phyloP scores from a whole-genome alignment of 2,888 invertebrate genomes.

The Rhimphoctona megacephalus region DNA sequence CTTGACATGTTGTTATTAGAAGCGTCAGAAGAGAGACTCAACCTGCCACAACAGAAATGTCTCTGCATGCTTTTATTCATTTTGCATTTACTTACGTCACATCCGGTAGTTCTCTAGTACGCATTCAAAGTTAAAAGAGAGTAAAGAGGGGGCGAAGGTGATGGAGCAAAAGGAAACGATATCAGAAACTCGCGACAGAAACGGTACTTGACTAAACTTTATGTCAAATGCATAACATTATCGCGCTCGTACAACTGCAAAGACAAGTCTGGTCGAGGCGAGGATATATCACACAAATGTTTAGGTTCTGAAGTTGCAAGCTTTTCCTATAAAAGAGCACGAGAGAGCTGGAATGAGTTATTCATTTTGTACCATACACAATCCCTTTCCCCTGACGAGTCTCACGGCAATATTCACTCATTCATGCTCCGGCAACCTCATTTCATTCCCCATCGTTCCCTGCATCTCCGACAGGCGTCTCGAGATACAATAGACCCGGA shows the following conservation, averaged over 20 bases:
- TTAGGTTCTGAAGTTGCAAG: slow-evolving; percentile 62
- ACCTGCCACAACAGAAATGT: slow-evolving; percentile 21
- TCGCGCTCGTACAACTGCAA: slow-evolving; percentile 50
- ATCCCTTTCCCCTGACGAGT: slow-evolving; percentile 27
- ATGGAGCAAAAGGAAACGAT: slow-evolving; percentile 41
- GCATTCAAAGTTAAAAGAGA: slow-evolving; percentile 43
- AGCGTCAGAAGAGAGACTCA: slow-evolving; percentile 9
- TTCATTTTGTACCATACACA: slow-evolving; percentile 36
- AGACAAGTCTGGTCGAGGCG: slow-evolving; percentile 56
- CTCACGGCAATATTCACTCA: slow-evolving; percentile 55
- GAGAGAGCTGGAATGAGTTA: slow-evolving; percentile 34
- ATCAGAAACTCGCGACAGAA: slow-evolving; percentile 58
- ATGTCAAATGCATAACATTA: slow-evolving; percentile 72
- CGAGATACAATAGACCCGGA: slow-evolving; percentile 64
- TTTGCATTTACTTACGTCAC: slow-evolving; percentile 48
- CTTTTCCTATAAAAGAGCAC: slow-evolving; percentile 31
- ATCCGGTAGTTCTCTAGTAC: slow-evolving; percentile 31
- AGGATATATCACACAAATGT: slow-evolving; percentile 58
- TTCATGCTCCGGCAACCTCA: slow-evolving; percentile 52
- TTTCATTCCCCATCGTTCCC: slow-evolving; percentile 49
- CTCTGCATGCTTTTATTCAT: slow-evolving; percentile 36
- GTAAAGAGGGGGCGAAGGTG: slow-evolving; percentile 29
- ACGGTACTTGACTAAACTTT: slow-evolving; percentile 67
- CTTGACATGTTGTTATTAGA: slow-evolving; percentile 19
- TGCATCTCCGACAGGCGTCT: slow-evolving; percentile 63